A percentile compares a stretch with the other conserved stretches of the same genome.
These are phyloP conservation scores for Gambusia holbrooki DNA, from an alignment of 2,113 vertebrate genomes.

Conservation along the genomic window DNA sequence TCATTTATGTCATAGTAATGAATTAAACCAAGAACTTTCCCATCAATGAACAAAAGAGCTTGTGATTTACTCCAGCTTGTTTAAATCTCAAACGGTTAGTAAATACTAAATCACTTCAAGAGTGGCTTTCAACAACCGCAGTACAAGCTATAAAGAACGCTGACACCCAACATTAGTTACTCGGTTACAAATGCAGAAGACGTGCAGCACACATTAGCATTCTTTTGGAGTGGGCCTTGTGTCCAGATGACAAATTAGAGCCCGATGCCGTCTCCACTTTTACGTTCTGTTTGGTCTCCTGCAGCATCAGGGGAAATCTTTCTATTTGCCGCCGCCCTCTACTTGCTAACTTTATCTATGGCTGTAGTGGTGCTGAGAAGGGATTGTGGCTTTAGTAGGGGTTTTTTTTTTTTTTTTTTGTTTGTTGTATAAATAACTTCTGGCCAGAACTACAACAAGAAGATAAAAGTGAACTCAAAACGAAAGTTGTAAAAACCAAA, in stretches of 20 bases:
- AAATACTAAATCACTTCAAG: conserved; percentile 12
- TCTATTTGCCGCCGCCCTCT: not conserved
- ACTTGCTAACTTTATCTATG: not conserved
- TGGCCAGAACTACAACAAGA: not conserved
- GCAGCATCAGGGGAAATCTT: not conserved
- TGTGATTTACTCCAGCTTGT: conserved; percentile 17
- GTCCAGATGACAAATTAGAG: conserved; percentile 16
- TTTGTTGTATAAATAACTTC: not conserved
- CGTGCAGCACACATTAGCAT: not conserved
- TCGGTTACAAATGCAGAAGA: not conserved
- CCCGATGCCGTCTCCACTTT: conserved; percentile 1
- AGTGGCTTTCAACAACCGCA: conserved; percentile 10
- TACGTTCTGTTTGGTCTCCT: not conserved
- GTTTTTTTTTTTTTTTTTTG: too few species aligned
- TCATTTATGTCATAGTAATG: not conserved
- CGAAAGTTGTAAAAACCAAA: not conserved
- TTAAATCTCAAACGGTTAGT: conserved; percentile 4
- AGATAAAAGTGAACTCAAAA: not conserved
- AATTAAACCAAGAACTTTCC: not conserved
- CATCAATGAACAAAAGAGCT: not conserved
- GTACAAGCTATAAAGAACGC: not conserved
- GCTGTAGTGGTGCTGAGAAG: not conserved
- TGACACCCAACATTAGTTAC: conserved; percentile 7
- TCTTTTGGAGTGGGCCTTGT: not conserved
- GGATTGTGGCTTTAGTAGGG: not conserved